Conservation (phyloP, 2,888 invertebrate species). For the Polymixis flavicincta region DNA sequence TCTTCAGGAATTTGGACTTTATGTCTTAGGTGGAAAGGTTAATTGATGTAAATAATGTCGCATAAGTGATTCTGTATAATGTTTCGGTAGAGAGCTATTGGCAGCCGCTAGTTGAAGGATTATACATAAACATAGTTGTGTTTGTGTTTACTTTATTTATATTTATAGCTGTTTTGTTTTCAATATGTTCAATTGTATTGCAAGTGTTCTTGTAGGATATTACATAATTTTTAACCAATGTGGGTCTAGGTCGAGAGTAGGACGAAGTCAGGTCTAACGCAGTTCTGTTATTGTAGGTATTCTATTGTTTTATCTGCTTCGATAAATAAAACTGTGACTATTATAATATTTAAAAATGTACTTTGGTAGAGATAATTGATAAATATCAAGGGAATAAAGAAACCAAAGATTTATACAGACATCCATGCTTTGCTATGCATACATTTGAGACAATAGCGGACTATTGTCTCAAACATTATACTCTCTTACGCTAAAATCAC, state of each 20-base stretch:
- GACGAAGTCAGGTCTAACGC: neutral
- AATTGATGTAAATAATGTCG: constrained; percentile 18
- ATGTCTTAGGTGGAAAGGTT: constrained; percentile 25
- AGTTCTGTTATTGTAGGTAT: neutral
- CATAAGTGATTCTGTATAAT: constrained; percentile 21
- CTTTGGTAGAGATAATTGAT: neutral
- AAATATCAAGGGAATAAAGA: neutral
- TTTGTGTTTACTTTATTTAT: constrained; percentile 36
- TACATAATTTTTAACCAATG: constrained; percentile 25
- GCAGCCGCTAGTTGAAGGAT: constrained; percentile 41
- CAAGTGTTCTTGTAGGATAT: constrained; percentile 8
- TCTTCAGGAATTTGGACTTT: constrained; percentile 54
- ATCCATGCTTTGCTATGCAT: neutral
- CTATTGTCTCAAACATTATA: neutral
- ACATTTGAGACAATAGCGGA: neutral
- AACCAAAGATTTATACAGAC: neutral
- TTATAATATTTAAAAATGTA: neutral
- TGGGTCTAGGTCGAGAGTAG: constrained; percentile 21
- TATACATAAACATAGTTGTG: too few relatives aligned
- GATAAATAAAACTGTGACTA: neutral
- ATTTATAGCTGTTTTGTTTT: constrained; percentile 17
- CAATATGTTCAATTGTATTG: constrained; percentile 5
- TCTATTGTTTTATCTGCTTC: neutral
- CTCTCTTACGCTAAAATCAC: too few relatives aligned
- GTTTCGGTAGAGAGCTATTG: constrained; percentile 19